Evolutionary conservation across 1,140 invertebrate genomes (phyloP).

Genomic region (Bombus balteatus): DNA sequence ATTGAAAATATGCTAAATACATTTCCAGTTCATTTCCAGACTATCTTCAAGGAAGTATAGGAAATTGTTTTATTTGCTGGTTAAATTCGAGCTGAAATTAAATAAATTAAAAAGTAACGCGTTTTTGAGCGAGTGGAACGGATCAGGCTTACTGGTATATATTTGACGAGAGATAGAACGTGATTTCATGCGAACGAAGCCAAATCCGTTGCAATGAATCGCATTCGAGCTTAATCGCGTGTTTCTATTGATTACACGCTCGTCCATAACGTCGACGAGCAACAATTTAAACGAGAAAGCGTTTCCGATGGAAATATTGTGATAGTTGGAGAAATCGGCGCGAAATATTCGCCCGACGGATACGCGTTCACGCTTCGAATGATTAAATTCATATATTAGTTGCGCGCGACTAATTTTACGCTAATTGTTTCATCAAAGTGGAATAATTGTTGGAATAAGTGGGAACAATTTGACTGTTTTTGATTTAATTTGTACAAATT

Average conservation of each 20-base stretch:
- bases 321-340: neutral
- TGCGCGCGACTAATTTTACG: neutral
- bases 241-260: constrained; percentile 34
- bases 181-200: constrained; percentile 1
- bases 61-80: neutral
- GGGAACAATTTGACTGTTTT: neutral
- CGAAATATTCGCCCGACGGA: no score
- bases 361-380: neutral
- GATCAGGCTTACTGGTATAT: neutral
- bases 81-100: neutral
- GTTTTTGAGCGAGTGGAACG: neutral
- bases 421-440: neutral
- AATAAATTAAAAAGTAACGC: neutral
- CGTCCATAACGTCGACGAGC: neutral
- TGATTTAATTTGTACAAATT: neutral
- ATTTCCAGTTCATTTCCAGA: neutral
- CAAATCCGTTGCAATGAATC: constrained; percentile 34
- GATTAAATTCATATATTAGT: neutral
- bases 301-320: neutral
- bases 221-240: constrained; percentile 33
- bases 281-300: no score
- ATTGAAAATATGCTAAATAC: neutral
- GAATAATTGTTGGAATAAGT: neutral
- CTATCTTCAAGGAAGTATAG: neutral
- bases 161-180: neutral